These are phyloP conservation scores for Penaeus monodon DNA, from an alignment of 2,888 invertebrate species.

Conservation along the genomic window DNA sequence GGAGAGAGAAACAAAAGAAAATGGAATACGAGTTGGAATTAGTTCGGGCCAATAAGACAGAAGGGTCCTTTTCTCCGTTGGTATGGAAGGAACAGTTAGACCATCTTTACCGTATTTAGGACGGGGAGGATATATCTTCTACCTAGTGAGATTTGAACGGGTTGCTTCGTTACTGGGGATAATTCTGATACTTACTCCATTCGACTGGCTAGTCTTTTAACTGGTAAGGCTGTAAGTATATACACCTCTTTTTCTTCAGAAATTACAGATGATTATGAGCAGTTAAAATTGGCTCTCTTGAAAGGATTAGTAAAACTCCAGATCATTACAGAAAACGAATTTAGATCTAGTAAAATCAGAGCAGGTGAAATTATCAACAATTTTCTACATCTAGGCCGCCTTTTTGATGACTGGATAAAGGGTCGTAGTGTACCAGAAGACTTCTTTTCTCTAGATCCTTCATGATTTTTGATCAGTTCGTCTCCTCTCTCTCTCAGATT, in stretches of 20 bases:
- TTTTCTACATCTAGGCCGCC: too few relatives aligned
- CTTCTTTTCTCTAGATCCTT: background rate
- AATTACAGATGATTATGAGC: background rate
- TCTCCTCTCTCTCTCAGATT: too few relatives aligned
- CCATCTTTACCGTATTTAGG: too few relatives aligned
- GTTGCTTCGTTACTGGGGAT: background rate
- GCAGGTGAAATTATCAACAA: too few relatives aligned
- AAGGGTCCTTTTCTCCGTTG: too few relatives aligned
- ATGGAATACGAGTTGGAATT: too few relatives aligned
- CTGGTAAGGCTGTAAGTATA: background rate
- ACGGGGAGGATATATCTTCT: background rate
- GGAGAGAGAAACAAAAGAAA: too few relatives aligned
- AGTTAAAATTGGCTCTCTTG: slow-evolving; percentile 8
- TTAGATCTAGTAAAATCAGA: background rate
- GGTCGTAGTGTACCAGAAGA: background rate
- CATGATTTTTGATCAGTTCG: too few relatives aligned
- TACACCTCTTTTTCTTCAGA: background rate
- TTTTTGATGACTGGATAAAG: slow-evolving; percentile 10
- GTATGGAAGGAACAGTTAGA: too few relatives aligned
- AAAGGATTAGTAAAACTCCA: background rate
- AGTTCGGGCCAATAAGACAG: too few relatives aligned
- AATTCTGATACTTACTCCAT: background rate
- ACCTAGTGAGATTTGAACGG: background rate
- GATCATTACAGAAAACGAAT: background rate
- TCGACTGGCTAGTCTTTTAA: background rate